phyloP scores from a whole-genome alignment of 1,140 invertebrate genomes.

The Sinonovacula constricta region DNA sequence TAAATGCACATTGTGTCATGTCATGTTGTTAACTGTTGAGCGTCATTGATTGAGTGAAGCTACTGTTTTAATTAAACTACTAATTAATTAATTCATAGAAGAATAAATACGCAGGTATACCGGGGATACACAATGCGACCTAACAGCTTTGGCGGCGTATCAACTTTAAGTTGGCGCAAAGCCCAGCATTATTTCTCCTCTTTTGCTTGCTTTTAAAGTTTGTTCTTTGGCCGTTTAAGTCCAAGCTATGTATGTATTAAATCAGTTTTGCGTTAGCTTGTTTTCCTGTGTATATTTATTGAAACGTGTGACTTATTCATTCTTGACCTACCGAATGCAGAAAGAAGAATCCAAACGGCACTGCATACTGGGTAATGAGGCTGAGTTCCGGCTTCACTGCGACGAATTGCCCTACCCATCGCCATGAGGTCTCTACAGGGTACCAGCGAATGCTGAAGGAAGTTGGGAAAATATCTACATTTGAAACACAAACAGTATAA shows the following conservation, averaged over 20 bases:
- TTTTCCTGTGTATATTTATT: background rate
- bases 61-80: too few relatives aligned
- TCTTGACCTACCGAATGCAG: slow-evolving; percentile 67
- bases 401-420: slow-evolving; percentile 64
- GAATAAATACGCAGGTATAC: too few relatives aligned
- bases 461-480: too few relatives aligned
- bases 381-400: slow-evolving; percentile 30
- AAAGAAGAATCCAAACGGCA: slow-evolving; percentile 63
- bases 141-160: too few relatives aligned
- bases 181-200: background rate
- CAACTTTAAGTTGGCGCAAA: background rate
- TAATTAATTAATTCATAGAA: too few relatives aligned
- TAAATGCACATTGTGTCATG: background rate
- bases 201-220: background rate
- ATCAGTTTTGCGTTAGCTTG: background rate
- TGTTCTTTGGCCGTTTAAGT: background rate
- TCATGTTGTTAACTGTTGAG: too few relatives aligned
- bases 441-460: slow-evolving; percentile 70
- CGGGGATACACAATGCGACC: too few relatives aligned
- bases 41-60: too few relatives aligned
- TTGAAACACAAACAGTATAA: too few relatives aligned
- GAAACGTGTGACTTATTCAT: background rate
- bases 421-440: slow-evolving; percentile 56
- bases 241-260: background rate
- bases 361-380: slow-evolving; percentile 42